Evolutionary conservation across 2,797 vertebrate species (phyloP).

Genomic region (Pseudotriccus pelzelni): DNA sequence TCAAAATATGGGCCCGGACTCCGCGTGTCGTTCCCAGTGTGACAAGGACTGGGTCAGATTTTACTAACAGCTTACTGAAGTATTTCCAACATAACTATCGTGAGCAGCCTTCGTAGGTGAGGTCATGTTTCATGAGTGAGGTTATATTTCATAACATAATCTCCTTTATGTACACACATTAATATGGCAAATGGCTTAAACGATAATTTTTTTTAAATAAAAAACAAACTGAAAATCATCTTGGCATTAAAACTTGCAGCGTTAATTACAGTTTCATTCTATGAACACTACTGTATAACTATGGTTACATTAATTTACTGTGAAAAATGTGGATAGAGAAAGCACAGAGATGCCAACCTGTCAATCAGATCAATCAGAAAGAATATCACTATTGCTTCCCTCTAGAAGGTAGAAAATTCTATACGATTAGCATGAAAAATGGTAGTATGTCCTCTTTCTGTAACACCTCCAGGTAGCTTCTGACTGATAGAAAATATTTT

Average conservation of each 20-base stretch:
- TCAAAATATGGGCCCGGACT: not conserved
- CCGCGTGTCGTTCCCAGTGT: fast-evolving
- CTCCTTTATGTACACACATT: not conserved
- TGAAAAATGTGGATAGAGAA: not conserved
- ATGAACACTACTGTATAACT: not conserved
- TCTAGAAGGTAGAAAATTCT: conserved; percentile 17
- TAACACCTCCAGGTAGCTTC: conserved; percentile 15
- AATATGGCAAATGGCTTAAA: conserved; percentile 32
- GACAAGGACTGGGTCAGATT: not conserved
- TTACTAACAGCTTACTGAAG: not conserved
- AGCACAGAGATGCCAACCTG: conserved; percentile 17
- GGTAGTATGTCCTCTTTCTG: not conserved
- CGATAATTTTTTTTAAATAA: not conserved
- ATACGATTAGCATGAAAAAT: not conserved
- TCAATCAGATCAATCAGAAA: conserved; percentile 11
- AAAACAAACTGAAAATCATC: not conserved
- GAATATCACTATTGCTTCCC: not conserved
- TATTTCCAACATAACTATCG: not conserved
- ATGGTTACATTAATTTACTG: not conserved
- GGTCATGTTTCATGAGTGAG: conserved; percentile 13
- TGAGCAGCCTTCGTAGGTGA: conserved; percentile 17
- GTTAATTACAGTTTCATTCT: conserved; percentile 5
- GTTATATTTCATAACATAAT: not conserved
- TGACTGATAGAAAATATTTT: conserved; percentile 49
- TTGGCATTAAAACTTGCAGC: conserved; percentile 19